Evolutionary conservation across 2,888 invertebrate species (phyloP), one percentile per base, ranked within the genome.

Genomic region (Ochropleura leucogaster): DNA sequence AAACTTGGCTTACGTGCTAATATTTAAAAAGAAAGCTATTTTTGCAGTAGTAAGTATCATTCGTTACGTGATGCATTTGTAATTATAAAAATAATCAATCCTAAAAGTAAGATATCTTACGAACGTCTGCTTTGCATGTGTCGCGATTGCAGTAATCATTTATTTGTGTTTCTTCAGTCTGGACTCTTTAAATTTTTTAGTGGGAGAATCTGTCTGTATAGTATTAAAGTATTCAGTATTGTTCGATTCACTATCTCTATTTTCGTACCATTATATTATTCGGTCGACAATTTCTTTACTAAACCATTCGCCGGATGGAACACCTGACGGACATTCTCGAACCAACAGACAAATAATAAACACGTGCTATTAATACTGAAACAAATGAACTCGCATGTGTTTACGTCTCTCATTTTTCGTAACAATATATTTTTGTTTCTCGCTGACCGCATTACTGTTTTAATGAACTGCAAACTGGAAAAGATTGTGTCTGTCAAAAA

Each of bases 401-500:
- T 89, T 87, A 84, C 85, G 86, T 87, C 84, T 86, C 83, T 85
- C 79, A 88, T 91, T 89, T 89, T 88, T 86, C 83, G 84, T 86
- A 80, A 89, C 88, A 88, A 88, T 88, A 87, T 90, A 89, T 90
- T 91, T 92, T 90, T 88, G 86, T 89, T 87, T 79, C 81, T 82
- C 84, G 83, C 83, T 91, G 91, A 89, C 91, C 92, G 91, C 90
- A 87, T 90, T 90, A 85, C 86, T 69, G 84, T 85, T 88, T 88
- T 89, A 90, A 90, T 88, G 87, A 76, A 79, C 73, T 63, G 80
- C 83, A 85, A 79, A 87, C 87, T 86, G 86, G 87, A 87, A 86
- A 89, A 82, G 80, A 51, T 75, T 20, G 60, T 59, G 68, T 46
- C 79, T 44, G 74, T 82, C 79, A 83, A 84, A 87, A 85, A 81